Conservation (phyloP, 2,113 vertebrate species). For the Spea bombifrons region DNA sequence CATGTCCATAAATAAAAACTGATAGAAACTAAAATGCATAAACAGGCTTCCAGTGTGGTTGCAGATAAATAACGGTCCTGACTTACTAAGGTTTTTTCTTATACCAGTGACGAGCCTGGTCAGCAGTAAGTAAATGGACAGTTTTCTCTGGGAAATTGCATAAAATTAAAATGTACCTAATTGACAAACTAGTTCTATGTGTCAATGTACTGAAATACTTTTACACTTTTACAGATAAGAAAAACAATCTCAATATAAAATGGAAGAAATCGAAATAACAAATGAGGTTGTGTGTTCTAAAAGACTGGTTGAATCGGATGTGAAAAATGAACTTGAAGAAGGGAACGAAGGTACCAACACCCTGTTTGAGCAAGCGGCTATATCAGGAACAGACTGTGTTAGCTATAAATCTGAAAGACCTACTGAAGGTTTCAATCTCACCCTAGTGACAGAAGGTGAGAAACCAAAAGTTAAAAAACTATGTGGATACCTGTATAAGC, state of each 20-base stretch:
- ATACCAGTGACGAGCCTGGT: too few relatives aligned
- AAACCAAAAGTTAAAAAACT: slow-evolving; percentile 63
- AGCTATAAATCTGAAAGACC: neutral
- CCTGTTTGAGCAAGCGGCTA: neutral
- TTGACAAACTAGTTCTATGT: too few relatives aligned
- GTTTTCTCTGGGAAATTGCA: too few relatives aligned
- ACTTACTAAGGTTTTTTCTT: too few relatives aligned
- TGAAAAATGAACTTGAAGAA: neutral
- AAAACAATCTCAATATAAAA: neutral
- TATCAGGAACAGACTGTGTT: neutral
- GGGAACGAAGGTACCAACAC: neutral
- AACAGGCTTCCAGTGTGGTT: too few relatives aligned
- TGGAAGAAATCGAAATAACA: neutral
- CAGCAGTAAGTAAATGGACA: too few relatives aligned
- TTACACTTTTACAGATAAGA: neutral
- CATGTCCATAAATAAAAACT: too few relatives aligned
- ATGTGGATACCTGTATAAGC: slow-evolving; percentile 88
- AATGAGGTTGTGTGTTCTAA: neutral
- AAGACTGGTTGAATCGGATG: neutral
- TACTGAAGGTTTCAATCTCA: slow-evolving; percentile 10
- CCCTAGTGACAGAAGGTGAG: slow-evolving; percentile 26
- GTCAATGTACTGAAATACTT: too few relatives aligned
- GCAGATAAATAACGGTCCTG: too few relatives aligned
- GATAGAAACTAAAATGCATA: too few relatives aligned
- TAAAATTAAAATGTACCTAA: too few relatives aligned